Evolutionary conservation across 2,113 vertebrate genomes (phyloP), one percentile per base, ranked within the genome.

Genomic region (Onychostruthus taczanowskii): DNA sequence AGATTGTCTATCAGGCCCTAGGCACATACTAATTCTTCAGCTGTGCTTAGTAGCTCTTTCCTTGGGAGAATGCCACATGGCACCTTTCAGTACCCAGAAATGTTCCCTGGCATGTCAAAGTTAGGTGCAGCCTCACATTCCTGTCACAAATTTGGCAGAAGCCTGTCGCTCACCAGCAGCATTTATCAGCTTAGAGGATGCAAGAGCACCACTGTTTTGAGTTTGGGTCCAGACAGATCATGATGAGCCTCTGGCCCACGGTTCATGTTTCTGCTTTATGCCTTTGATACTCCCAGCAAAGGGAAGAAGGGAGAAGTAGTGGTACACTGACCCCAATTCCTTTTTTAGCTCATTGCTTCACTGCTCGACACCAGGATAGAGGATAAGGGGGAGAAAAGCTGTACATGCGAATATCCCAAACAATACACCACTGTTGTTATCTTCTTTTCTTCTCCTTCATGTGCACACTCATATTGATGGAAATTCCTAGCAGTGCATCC

Each of bases 91-190:
- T 47, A 88, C 16, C 64, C 67, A 92, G 68, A 95, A 88, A 94
- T 24, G 28, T 81, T 94, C 41, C 24, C 59, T 88, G 63, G 76
- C 83, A 88, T 5, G 9, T 37, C 73, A 41, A 89, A 94, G 52
- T 90, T 61, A 82, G 76, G 76, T n/a, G 73, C 28, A 41, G 72
- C n/a, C 59, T 95, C 50, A 58, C 41, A 69, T 44, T 86, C n/a
- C n/a, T 74, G 59, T 70, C 76, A 69, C 7, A 84, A 63, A 26
- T 49, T 92, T 95, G 83, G 41, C 93, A 95, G 86, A 94, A 82
- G 47, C 3, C 43, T 35, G 58, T 56, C 75, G 52, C 26, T 26
- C 79, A 79, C n/a, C n/a, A 82, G 21, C 62, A 83, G 56, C 58
- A 88, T 41, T 72, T 72, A 47, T 44, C 72, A 72, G 14, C 13